These are phyloP conservation scores for Pristionchus mayeri DNA, from an alignment of 2,888 invertebrate species.

Conservation along the genomic window DNA sequence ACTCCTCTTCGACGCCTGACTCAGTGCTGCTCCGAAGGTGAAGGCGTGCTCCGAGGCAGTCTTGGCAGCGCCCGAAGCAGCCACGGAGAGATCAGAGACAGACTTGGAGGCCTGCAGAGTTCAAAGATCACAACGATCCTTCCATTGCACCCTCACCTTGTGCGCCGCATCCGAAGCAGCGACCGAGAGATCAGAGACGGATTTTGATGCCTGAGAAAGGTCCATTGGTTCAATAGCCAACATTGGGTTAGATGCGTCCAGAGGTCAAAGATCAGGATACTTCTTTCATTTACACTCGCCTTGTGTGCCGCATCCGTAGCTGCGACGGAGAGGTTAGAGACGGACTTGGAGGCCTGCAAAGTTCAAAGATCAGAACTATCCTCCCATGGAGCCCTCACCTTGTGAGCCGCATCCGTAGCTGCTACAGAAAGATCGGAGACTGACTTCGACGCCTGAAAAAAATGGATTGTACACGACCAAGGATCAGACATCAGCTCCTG, in stretches of 20 bases:
- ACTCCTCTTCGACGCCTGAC: constrained; percentile 10
- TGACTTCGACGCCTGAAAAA: no score
- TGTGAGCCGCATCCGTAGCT: no score
- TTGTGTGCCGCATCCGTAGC: not conserved
- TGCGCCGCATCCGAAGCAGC: not conserved
- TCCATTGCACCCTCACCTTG: not conserved
- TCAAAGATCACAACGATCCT: not conserved
- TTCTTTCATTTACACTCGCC: no score
- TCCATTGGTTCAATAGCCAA: no score
- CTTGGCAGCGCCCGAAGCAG: not conserved
- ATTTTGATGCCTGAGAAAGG: constrained; percentile 39
- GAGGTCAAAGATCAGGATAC: not conserved
- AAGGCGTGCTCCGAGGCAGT: not conserved
- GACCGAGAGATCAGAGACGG: constrained; percentile 19
- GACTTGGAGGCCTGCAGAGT: not conserved
- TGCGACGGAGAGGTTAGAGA: not conserved
- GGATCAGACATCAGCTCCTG: no score
- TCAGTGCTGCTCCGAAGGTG: not conserved
- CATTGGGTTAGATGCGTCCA: no score
- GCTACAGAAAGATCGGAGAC: no score
- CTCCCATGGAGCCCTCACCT: no score
- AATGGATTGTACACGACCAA: no score
- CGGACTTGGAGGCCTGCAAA: constrained; percentile 5
- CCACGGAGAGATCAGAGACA: constrained; percentile 8
- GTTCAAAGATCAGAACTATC: not conserved